Evolutionary conservation across 2,113 vertebrate species (phyloP).

Genomic region (Callionymus lyra): DNA sequence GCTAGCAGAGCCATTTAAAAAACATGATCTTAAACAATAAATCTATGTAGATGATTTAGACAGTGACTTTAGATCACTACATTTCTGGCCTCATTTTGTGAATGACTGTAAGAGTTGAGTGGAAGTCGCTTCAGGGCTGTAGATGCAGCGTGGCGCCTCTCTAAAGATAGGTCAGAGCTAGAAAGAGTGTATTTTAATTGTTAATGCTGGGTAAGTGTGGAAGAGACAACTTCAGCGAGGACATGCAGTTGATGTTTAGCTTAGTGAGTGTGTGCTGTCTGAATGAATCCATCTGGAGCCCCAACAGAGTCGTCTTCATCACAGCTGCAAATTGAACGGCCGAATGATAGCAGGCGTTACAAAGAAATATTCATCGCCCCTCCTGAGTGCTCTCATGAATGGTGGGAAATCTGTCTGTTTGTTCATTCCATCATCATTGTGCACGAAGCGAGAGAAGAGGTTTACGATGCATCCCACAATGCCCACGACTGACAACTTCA

Average conservation of each 20-base stretch:
- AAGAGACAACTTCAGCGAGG: constrained; percentile 7
- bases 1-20: too few relatives aligned
- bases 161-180: constrained; percentile 13
- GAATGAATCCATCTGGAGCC: constrained; percentile 15
- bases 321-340: constrained; percentile 22
- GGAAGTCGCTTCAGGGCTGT: constrained; percentile 16
- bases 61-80: too few relatives aligned
- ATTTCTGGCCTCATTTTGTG: constrained; percentile 8
- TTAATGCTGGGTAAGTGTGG: constrained; percentile 13
- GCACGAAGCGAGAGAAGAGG: neutral
- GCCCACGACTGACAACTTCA: constrained; percentile 14
- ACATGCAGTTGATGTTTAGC: neutral
- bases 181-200: constrained; percentile 15
- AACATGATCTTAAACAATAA: too few relatives aligned
- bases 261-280: neutral
- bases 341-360: constrained; percentile 9
- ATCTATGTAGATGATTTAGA: too few relatives aligned
- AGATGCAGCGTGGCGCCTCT: constrained; percentile 4
- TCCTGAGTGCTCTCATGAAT: constrained; percentile 22
- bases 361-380: constrained; percentile 15
- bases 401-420: constrained; percentile 36
- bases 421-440: neutral
- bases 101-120: constrained; percentile 13
- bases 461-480: constrained; percentile 2
- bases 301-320: constrained; percentile 11